Evolutionary conservation across 1,140 invertebrate species (phyloP).

Genomic region (Cydia pomonella): DNA sequence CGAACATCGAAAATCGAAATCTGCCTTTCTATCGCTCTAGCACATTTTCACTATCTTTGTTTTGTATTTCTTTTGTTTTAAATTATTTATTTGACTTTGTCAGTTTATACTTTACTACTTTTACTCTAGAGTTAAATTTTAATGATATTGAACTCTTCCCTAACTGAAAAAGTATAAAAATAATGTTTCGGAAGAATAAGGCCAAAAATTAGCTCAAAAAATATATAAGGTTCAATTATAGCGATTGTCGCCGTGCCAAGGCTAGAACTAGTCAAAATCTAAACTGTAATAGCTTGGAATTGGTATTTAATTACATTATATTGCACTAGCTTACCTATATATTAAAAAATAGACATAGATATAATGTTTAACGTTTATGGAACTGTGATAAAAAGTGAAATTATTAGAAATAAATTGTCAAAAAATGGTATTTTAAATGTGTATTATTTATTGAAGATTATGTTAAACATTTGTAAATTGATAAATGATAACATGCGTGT

Average conservation of each 20-base stretch:
- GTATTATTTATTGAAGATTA: constrained; percentile 7
- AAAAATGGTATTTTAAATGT: neutral
- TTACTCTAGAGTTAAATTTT: no score
- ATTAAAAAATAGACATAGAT: no score
- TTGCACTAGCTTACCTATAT: neutral
- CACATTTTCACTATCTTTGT: no score
- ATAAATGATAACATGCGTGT: neutral
- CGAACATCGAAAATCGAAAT: no score
- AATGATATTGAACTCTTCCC: no score
- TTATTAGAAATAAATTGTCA: constrained; percentile 1
- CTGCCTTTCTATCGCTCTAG: no score
- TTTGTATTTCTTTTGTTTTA: no score
- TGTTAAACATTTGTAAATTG: neutral
- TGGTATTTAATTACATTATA: neutral
- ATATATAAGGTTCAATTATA: neutral
- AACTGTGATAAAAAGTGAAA: constrained; percentile 29
- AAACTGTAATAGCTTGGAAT: constrained; percentile 1
- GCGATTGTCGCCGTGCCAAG: constrained; percentile 15
- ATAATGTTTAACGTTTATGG: constrained; percentile 15
- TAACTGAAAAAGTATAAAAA: no score
- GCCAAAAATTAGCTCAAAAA: constrained; percentile 16
- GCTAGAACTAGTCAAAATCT: constrained; percentile 22
- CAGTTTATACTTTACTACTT: neutral
- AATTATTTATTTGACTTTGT: neutral
- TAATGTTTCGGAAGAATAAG: neutral